Base-by-base conservation (phyloP, 2,113 vertebrate genomes). In the Xiphophorus maculatus region DNA sequence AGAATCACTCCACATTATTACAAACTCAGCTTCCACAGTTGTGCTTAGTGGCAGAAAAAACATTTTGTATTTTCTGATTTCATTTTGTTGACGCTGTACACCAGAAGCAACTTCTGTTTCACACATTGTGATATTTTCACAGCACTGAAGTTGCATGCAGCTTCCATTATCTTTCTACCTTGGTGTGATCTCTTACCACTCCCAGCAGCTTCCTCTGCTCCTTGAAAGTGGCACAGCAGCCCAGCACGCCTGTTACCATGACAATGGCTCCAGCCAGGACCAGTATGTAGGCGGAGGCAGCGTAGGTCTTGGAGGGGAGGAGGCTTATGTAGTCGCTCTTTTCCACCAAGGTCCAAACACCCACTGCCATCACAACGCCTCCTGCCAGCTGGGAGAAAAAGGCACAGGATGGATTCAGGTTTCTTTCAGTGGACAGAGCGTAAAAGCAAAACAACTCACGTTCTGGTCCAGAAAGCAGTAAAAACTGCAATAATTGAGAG, bases 281-380 rank as follows among this genome's bases (percentile, higher is more conserved):
- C 87, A 99, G 94, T 89, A 99, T 98, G 88, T 98, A 98, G 78
- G 98, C 97, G 25, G 97, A 97, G 48, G 96, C 96, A 8, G 96
- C 95, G 22, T 99, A 99, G 0, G 95, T 98, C 91, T 94, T 94
- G 40, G 98, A 99, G 81, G 97, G 95, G 86, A 99, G 95, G 28
- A 99, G 94, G 93, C 97, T 99, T 94, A 99, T 99, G 93, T 98
- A 99, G 93, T 99, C 97, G 32, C 96, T 99, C 95, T 99, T 99
- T 91, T 97, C 94, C 28, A 95, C 93, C 73, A 99, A 89, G 1
- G 97, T 98, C 98, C 98, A 99, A 85, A 94, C 84, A 0, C 98
- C 98, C 86, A 99, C 98, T 0, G 96, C 98, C 96, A 99, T 97
- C 80, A 99, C 97, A 0, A 95, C 96, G 54, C 96, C 96, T 0